These are phyloP conservation scores for Limenitis camilla DNA, from an alignment of 2,888 invertebrate genomes.

Conservation along the genomic window DNA sequence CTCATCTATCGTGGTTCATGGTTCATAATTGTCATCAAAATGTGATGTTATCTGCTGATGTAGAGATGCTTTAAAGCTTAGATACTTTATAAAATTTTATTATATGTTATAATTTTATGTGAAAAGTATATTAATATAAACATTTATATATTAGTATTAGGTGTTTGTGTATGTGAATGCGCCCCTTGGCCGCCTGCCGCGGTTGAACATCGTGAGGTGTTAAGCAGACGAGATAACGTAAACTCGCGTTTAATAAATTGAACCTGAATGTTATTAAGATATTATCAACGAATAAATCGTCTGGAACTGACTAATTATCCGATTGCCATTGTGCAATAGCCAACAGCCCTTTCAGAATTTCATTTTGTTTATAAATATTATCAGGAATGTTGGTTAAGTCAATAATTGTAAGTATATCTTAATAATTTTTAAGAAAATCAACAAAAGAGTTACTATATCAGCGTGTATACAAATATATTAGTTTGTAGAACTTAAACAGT, in stretches of 20 bases:
- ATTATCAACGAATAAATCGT: slow-evolving; percentile 27
- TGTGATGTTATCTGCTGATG: too few species aligned
- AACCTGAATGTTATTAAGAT: slow-evolving; percentile 56
- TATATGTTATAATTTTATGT: not conserved
- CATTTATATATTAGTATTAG: not conserved
- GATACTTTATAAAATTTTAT: too few species aligned
- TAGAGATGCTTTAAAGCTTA: too few species aligned
- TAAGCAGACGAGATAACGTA: slow-evolving; percentile 48
- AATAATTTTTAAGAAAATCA: too few species aligned
- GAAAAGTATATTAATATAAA: not conserved
- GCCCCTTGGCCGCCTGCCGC: slow-evolving; percentile 18
- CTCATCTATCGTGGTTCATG: too few species aligned
- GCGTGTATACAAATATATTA: too few species aligned
- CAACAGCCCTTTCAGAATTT: not conserved
- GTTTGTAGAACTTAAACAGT: too few species aligned
- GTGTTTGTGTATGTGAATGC: slow-evolving; percentile 2
- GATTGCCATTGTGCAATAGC: slow-evolving; percentile 7
- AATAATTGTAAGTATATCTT: too few species aligned
- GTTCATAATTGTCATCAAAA: too few species aligned
- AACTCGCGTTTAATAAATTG: slow-evolving; percentile 56
- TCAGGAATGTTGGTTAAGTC: too few species aligned
- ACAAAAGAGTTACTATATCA: too few species aligned
- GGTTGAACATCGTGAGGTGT: slow-evolving; percentile 41
- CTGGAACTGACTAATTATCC: slow-evolving; percentile 7
- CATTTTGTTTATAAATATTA: not conserved